Evolutionary conservation across 2,888 invertebrate genomes (phyloP).

Genomic region (Hirtodrosophila trivittata): DNA sequence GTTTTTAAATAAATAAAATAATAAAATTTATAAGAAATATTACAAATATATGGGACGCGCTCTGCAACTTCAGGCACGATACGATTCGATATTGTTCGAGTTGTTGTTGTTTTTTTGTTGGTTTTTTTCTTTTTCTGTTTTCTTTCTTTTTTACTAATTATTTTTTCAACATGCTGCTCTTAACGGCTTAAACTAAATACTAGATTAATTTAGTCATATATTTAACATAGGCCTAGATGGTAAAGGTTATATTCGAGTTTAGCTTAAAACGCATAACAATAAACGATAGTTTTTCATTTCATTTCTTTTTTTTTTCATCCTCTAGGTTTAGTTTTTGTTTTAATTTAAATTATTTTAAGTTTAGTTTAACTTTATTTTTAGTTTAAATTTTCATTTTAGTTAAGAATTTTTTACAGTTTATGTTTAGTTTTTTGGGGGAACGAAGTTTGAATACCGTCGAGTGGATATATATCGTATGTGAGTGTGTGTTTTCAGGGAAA

Average conservation of each 20-base stretch:
- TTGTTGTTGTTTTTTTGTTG: conserved; percentile 22
- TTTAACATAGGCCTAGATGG: conserved; percentile 43
- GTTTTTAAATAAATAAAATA: conserved; percentile 73
- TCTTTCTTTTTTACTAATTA: conserved; percentile 42
- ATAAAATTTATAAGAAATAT: conserved; percentile 64
- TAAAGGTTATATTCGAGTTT: conserved; percentile 64
- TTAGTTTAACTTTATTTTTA: conserved; percentile 21
- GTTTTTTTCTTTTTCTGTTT: conserved; percentile 32
- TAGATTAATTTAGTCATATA: conserved; percentile 64
- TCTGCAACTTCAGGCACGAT: conserved; percentile 69
- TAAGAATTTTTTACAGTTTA: conserved; percentile 62
- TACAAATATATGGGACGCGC: conserved; percentile 64
- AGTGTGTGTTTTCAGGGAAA: conserved; percentile 12
- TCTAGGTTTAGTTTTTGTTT: conserved; percentile 25
- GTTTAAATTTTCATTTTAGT: conserved; percentile 34
- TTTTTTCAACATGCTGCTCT: conserved; percentile 65
- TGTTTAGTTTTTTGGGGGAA: conserved; percentile 53
- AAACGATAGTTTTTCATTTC: conserved; percentile 56
- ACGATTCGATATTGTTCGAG: conserved; percentile 53
- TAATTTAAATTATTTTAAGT: conserved; percentile 24
- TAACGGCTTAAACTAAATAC: conserved; percentile 46
- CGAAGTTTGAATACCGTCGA: conserved; percentile 58
- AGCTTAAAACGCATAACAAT: conserved; percentile 75
- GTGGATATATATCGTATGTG: conserved; percentile 40
- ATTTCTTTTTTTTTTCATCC: conserved; percentile 3